These are phyloP conservation scores for Neosalanx taihuensis DNA, from an alignment of 2,797 vertebrate species.

Conservation along the genomic window DNA sequence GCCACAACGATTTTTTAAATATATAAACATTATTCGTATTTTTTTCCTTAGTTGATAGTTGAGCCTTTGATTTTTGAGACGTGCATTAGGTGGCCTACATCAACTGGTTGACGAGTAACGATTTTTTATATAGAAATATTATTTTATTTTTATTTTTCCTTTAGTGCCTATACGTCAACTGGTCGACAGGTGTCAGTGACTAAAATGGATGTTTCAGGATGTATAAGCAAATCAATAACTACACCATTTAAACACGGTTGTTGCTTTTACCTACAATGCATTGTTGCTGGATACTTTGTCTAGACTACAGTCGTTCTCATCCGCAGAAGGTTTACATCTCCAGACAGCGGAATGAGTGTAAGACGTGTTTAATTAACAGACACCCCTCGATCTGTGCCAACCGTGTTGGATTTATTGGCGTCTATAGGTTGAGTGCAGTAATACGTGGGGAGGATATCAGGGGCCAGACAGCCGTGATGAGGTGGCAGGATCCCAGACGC, in stretches of 20 bases:
- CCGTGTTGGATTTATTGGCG: background rate
- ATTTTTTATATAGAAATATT: too few species aligned
- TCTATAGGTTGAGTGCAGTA: slow-evolving; percentile 44
- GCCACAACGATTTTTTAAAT: too few species aligned
- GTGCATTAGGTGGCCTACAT: background rate
- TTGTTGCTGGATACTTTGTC: too few species aligned
- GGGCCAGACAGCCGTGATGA: slow-evolving; percentile 46
- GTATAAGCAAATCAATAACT: too few species aligned
- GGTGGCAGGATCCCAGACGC: slow-evolving; percentile 68
- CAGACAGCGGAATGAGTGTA: background rate
- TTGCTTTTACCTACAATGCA: background rate
- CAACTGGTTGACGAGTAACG: too few species aligned
- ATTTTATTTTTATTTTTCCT: too few species aligned
- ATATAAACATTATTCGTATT: too few species aligned
- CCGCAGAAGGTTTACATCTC: background rate
- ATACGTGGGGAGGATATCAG: slow-evolving; percentile 38
- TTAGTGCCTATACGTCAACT: background rate
- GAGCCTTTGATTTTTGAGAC: too few species aligned
- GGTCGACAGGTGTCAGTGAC: background rate
- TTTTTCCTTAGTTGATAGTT: too few species aligned
- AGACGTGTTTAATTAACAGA: slow-evolving; percentile 32
- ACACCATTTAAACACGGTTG: too few species aligned
- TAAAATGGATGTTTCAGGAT: background rate
- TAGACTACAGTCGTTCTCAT: background rate
- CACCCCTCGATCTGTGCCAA: slow-evolving; percentile 10